Evolutionary conservation across 2,888 invertebrate species (phyloP).

Genomic region (Uropetala carovei): DNA sequence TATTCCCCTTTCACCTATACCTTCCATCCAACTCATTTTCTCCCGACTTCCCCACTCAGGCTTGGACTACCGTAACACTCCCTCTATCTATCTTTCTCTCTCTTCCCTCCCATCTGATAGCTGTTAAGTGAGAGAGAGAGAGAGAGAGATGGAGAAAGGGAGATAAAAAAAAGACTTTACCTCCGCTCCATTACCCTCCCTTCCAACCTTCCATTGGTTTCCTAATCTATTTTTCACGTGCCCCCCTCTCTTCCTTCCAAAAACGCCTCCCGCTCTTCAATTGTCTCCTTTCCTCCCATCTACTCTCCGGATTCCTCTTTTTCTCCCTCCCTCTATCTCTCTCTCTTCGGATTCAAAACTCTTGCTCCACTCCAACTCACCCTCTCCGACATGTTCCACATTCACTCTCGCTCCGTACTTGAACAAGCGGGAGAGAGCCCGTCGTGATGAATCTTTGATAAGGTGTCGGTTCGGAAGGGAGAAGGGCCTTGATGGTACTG

Average conservation of each 20-base stretch:
- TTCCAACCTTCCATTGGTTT: constrained; percentile 2
- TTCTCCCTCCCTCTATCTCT: not conserved
- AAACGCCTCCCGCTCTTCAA: not conserved
- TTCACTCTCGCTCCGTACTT: not conserved
- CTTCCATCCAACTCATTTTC: not conserved
- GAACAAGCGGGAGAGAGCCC: constrained; percentile 5
- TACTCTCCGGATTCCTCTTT: constrained; percentile 5
- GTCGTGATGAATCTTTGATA: constrained; percentile 20
- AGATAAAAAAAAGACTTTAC: not conserved
- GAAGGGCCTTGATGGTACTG: constrained; percentile 16
- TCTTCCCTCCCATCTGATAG: not conserved
- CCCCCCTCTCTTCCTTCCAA: not conserved
- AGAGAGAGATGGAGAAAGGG: no score
- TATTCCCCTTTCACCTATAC: not conserved
- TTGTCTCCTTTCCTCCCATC: constrained; percentile 13
- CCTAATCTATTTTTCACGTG: constrained; percentile 35
- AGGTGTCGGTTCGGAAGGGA: not conserved
- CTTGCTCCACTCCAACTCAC: not conserved
- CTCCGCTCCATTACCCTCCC: constrained; percentile 12
- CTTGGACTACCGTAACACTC: not conserved
- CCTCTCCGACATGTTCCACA: constrained; percentile 8
- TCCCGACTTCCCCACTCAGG: not conserved
- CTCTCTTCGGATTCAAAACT: constrained; percentile 12
- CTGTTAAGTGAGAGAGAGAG: not conserved
- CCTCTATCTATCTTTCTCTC: no score